These are phyloP conservation scores for Cyclura pinguis DNA, from an alignment of 2,797 vertebrate genomes.

Conservation along the genomic window DNA sequence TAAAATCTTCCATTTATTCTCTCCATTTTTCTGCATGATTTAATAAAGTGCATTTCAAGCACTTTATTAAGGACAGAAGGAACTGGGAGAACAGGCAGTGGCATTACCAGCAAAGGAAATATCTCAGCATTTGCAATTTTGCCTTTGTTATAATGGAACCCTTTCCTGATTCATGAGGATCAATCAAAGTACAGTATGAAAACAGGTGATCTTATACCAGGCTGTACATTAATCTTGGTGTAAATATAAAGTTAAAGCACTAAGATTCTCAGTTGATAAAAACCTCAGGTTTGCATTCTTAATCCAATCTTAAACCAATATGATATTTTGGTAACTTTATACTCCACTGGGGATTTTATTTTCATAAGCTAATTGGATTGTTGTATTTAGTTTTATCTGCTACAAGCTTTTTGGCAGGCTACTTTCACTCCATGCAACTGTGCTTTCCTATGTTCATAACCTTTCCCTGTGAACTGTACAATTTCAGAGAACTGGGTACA, in stretches of 20 bases:
- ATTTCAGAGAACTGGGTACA: neutral
- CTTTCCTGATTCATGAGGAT: neutral
- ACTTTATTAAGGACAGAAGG: constrained; percentile 5
- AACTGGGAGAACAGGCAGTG: neutral
- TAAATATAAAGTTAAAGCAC: neutral
- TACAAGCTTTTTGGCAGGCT: neutral
- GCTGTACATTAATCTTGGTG: neutral
- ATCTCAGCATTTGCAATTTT: neutral
- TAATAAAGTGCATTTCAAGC: constrained; percentile 25
- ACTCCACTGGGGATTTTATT: too few relatives aligned
- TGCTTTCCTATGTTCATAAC: neutral
- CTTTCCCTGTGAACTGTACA: neutral
- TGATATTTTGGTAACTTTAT: too few relatives aligned
- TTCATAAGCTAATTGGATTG: too few relatives aligned
- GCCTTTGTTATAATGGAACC: neutral
- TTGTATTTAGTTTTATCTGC: neutral
- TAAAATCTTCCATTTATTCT: neutral
- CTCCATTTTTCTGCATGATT: neutral
- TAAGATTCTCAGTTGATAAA: neutral
- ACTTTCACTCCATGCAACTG: neutral
- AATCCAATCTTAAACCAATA: too few relatives aligned
- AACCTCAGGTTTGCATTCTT: neutral
- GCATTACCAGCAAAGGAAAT: neutral
- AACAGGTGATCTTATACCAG: neutral
- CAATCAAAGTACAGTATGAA: neutral